A percentile compares a stretch with the other conserved stretches of the same genome.
Evolutionary conservation across 2,797 vertebrate species (phyloP).

Genomic region (Cichlasoma orientale): DNA sequence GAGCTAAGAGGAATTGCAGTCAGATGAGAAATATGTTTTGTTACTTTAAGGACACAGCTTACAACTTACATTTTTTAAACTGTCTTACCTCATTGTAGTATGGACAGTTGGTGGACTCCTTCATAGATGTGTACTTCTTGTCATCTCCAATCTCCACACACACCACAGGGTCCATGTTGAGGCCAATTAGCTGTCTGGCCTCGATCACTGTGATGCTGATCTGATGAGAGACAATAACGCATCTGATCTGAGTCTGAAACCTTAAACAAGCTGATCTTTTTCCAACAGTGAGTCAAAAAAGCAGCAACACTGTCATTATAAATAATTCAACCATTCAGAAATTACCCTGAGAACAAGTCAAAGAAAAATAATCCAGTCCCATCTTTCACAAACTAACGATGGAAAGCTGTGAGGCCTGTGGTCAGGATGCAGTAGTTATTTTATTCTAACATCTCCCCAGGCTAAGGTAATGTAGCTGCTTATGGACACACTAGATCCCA

Average conservation of each 20-base stretch:
- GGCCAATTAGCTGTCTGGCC: conserved; percentile 93
- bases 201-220: conserved; percentile 94
- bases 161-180: conserved; percentile 98
- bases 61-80: conserved; percentile 56
- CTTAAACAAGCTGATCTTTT: not conserved
- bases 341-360: not conserved
- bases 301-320: not conserved
- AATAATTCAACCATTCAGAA: conserved; percentile 8
- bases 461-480: not conserved
- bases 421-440: not conserved
- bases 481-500: conserved; percentile 18
- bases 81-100: conserved; percentile 96
- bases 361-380: not conserved
- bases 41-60: conserved; percentile 45
- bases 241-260: not conserved
- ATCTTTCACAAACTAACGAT: not conserved
- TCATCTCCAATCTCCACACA: conserved; percentile 97
- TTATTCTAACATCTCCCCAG: not conserved
- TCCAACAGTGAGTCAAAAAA: not conserved
- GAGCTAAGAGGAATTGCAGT: not conserved
- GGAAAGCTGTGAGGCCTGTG: not conserved
- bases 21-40: not conserved
- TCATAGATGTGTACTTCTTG: conserved; percentile 98
- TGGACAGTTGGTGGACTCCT: conserved; percentile 97
- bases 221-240: conserved; percentile 69